Conservation (phyloP, 2,113 vertebrate species). For the Ammodytes dubius region DNA sequence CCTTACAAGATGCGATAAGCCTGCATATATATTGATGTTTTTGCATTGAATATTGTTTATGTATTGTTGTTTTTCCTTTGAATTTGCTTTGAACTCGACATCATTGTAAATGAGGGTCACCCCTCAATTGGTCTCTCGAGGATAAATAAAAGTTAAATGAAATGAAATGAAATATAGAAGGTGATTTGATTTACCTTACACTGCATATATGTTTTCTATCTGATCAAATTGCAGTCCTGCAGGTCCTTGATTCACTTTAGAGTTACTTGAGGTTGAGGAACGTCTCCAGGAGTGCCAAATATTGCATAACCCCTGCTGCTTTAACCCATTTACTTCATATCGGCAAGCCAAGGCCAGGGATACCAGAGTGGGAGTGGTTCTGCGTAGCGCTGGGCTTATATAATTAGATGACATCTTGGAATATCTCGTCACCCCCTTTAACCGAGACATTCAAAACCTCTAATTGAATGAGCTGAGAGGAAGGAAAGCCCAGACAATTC, state of each 20-base stretch:
- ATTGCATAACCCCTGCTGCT: slow-evolving; percentile 84
- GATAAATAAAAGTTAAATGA: no score
- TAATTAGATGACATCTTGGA: slow-evolving; percentile 87
- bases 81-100: no score
- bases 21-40: no score
- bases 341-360: slow-evolving; percentile 67
- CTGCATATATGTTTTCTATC: slow-evolving; percentile 72
- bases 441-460: slow-evolving; percentile 74
- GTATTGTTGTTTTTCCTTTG: no score
- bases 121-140: no score
- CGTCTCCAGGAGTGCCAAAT: slow-evolving; percentile 80
- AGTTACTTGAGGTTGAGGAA: slow-evolving; percentile 76
- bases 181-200: slow-evolving; percentile 79
- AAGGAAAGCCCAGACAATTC: slow-evolving; percentile 79
- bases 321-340: slow-evolving; percentile 84
- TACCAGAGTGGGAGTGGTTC: slow-evolving; percentile 64
- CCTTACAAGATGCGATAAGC: slow-evolving; percentile 67
- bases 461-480: slow-evolving; percentile 84
- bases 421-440: slow-evolving; percentile 82
- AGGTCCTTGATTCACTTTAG: slow-evolving; percentile 83
- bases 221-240: slow-evolving; percentile 82
- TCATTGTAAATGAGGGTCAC: no score
- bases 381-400: slow-evolving; percentile 76
- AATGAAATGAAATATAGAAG: no score
- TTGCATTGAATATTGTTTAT: no score